phyloP scores from a whole-genome alignment of 2,888 invertebrate species.

The Cryptus armator region DNA sequence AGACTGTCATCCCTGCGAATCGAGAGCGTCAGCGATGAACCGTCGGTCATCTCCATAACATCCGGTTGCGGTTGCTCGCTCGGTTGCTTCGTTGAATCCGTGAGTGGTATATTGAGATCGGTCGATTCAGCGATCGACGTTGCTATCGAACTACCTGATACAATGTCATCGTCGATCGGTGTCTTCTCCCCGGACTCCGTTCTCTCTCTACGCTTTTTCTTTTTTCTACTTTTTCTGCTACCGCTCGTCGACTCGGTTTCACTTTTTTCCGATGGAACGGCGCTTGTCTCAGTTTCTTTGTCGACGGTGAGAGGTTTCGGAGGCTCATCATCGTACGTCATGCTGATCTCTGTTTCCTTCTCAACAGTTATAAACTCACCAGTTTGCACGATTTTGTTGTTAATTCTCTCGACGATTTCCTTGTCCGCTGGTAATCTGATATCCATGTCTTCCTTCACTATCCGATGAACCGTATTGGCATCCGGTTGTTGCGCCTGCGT shows the following conservation, averaged over 20 bases:
- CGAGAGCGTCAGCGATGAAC: constrained; percentile 70
- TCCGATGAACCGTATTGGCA: constrained; percentile 71
- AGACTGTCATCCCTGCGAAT: constrained; percentile 83
- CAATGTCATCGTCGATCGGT: constrained; percentile 68
- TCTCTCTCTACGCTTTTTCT: constrained; percentile 77
- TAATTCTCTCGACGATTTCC: constrained; percentile 74
- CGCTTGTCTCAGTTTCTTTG: constrained; percentile 78
- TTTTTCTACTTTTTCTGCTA: constrained; percentile 75
- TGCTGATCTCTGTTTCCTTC: constrained; percentile 73
- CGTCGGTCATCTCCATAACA: constrained; percentile 74
- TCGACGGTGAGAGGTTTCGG: constrained; percentile 50
- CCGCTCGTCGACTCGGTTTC: constrained; percentile 68
- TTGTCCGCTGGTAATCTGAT: constrained; percentile 79
- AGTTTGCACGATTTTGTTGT: constrained; percentile 79
- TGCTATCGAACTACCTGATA: constrained; percentile 77
- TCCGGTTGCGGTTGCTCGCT: constrained; percentile 85
- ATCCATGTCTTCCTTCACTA: constrained; percentile 79
- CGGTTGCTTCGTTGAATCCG: constrained; percentile 86
- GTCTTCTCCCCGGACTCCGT: constrained; percentile 67
- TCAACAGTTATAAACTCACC: constrained; percentile 72
- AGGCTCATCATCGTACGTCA: constrained; percentile 52
- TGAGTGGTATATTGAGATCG: constrained; percentile 86
- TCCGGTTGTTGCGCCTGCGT: constrained; percentile 77
- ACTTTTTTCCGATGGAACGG: constrained; percentile 72
- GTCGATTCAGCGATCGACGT: constrained; percentile 87